phyloP scores from a whole-genome alignment of 2,888 invertebrate genomes.

The Andricus curvator region DNA sequence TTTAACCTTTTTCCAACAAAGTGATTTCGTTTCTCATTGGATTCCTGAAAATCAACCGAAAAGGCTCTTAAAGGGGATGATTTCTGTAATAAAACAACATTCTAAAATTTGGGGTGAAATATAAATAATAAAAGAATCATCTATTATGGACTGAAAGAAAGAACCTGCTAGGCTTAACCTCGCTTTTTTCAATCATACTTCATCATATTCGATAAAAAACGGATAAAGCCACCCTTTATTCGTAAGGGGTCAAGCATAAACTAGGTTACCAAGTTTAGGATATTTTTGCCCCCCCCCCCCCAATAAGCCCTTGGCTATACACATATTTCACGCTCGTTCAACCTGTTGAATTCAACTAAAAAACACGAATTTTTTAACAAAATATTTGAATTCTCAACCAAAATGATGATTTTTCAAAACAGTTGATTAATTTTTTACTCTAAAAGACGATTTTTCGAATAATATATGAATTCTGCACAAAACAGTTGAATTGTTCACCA shows the following conservation, averaged over 20 bases:
- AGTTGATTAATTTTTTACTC: no score
- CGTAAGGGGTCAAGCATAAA: neutral
- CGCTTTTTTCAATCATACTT: no score
- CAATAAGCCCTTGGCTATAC: no score
- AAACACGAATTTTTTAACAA: no score
- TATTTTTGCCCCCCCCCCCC: fast-evolving
- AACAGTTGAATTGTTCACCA: no score
- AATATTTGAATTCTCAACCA: no score
- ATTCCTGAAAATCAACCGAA: neutral
- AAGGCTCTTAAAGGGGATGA: neutral
- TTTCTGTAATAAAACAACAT: neutral
- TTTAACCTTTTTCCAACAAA: neutral
- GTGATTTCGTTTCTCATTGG: neutral
- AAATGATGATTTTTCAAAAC: no score
- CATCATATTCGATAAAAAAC: neutral
- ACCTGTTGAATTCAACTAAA: no score
- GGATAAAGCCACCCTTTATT: neutral
- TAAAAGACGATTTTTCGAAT: no score
- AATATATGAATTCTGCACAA: no score
- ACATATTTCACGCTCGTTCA: no score
- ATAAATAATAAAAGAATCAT: neutral
- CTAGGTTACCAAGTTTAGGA: no score
- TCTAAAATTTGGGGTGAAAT: neutral
- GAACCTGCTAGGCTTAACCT: neutral
- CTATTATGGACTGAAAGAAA: neutral